A percentile compares a stretch with the other conserved stretches of the same genome.
These are phyloP conservation scores for Alligator mississippiensis DNA, from an alignment of 2,113 vertebrate species.

Conservation along the genomic window DNA sequence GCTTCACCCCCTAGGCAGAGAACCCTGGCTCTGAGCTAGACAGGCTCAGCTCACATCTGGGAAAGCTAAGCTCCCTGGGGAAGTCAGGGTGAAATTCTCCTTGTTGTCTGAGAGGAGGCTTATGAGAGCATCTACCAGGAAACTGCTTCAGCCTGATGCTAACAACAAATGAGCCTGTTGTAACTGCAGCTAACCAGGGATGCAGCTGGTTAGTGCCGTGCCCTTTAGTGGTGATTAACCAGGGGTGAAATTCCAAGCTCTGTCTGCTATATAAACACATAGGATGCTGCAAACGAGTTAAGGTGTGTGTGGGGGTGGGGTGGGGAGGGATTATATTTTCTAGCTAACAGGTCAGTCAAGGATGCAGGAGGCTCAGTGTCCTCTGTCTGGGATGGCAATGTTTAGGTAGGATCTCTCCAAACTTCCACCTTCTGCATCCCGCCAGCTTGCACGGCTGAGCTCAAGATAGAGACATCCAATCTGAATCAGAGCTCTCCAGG, in stretches of 20 bases:
- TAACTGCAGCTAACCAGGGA: not conserved
- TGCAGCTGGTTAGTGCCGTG: not conserved
- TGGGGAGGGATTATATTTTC: not conserved
- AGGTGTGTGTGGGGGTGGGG: not conserved
- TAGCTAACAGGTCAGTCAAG: not conserved
- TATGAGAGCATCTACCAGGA: not conserved
- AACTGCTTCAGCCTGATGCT: not conserved
- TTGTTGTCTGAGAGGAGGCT: not conserved
- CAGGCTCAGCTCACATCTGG: not conserved
- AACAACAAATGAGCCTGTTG: not conserved
- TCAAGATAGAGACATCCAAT: not conserved
- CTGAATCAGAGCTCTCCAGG: not conserved
- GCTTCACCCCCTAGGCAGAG: too few species aligned
- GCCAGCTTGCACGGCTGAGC: too few species aligned
- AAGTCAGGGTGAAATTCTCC: not conserved
- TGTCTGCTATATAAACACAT: not conserved
- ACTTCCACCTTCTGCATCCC: too few species aligned
- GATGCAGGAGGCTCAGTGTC: not conserved
- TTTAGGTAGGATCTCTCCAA: not conserved
- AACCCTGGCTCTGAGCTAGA: too few species aligned
- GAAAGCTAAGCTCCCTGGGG: not conserved
- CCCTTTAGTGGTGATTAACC: not conserved
- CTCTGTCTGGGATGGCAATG: not conserved
- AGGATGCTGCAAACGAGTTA: not conserved
- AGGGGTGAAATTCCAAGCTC: not conserved